Evolutionary conservation across 2,888 invertebrate species (phyloP).

Genomic region (Ariolimax columbianus): DNA sequence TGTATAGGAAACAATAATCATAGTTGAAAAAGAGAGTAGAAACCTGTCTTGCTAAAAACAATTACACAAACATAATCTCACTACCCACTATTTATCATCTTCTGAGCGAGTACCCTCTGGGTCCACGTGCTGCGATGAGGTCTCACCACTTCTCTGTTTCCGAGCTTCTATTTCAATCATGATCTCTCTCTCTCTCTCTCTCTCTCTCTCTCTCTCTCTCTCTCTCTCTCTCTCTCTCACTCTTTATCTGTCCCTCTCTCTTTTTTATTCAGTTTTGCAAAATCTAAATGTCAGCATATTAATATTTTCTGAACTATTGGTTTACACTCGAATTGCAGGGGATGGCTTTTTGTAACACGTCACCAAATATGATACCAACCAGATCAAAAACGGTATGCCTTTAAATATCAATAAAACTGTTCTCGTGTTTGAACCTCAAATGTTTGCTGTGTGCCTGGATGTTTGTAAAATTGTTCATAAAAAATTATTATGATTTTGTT

Average conservation of each 20-base stretch:
- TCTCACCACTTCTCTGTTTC: background rate
- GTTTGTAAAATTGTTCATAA: background rate
- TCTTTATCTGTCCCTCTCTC: background rate
- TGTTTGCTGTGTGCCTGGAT: background rate
- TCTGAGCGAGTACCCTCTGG: too few species aligned
- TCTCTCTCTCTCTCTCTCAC: background rate
- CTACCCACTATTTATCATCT: too few species aligned
- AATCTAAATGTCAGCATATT: too few species aligned
- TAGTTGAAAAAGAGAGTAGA: too few species aligned
- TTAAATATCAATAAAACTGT: background rate
- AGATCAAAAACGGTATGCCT: slow-evolving; percentile 43
- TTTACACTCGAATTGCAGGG: slow-evolving; percentile 42
- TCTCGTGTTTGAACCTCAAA: background rate
- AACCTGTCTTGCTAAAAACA: too few species aligned
- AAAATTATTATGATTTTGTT: background rate
- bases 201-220: background rate
- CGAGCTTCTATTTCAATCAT: background rate
- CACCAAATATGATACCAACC: slow-evolving; percentile 45
- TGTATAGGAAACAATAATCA: too few species aligned
- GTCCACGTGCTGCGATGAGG: background rate
- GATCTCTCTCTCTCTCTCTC: background rate
- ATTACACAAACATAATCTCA: too few species aligned
- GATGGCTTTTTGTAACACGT: slow-evolving; percentile 50
- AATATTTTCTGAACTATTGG: background rate
- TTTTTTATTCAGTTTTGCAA: too few species aligned